Evolutionary conservation across 1,140 invertebrate genomes (phyloP), one percentile per base, ranked within the genome.

Genomic region (Melanaphis sacchari): DNA sequence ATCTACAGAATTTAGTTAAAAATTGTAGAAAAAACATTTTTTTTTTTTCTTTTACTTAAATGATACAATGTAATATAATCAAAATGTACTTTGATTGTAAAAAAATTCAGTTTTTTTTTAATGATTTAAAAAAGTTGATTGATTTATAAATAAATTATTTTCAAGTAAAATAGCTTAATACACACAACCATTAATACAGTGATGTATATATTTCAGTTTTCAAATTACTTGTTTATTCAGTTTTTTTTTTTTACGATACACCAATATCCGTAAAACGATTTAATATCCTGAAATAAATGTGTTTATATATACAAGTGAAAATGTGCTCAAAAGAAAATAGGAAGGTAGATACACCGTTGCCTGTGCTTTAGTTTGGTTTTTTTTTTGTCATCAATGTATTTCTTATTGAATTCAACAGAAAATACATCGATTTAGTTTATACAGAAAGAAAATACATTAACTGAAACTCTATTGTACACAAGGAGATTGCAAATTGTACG

Each of bases 341-440:
- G 31, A n/a, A n/a, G 59, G 31, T 76, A 15, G 59, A n/a, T 76
- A 36, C 49, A 26, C 41, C 40, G 8, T 26, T 66, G 11, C 11
- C n/a, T n/a, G n/a, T n/a, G 26, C 31, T 66, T 41, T 41, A 38
- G 21, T 41, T 59, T 52, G 7, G 2, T 90, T 59, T n/a, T 66
- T 89, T 22, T 90, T 90, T 59, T 90, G 66, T 41, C 52, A 24
- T 40, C 15, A 90, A 90, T 41, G 43, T 41, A 54, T 59, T 66
- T 66, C 40, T 4, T 21, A 90, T 31, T 66, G 26, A 31, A 66
- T 90, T 90, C 38, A 43, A 90, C n/a, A 59, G 11, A 41, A 90
- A 40, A 41, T n/a, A 41, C 38, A 66, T 41, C 15, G 54, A 90
- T 66, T 90, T 41, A 66, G 7, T 8, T 26, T 36, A 36, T 88